Evolutionary conservation across 2,888 invertebrate genomes (phyloP), one percentile per base, ranked within the genome.

Genomic region (Carpatolechia fugitivella): DNA sequence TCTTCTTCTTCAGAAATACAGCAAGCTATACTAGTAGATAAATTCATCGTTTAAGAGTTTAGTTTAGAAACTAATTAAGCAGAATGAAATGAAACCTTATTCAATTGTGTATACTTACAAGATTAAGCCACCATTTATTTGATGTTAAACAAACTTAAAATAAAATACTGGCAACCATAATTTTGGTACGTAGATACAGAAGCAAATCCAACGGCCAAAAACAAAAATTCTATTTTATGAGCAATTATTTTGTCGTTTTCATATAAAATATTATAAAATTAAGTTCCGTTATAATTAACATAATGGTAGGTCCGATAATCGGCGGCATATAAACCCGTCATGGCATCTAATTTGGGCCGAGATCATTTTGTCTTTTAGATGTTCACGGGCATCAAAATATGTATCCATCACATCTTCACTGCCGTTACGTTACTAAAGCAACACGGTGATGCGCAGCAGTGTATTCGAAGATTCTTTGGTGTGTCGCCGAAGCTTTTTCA

Each of bases 301-400:
- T 41, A 54, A 48, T 54, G 38, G 33, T 8, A n/a, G 40, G 10
- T 14, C n/a, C 24, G 16, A 44, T 40, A 44, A 52, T 60, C 52
- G 62, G 52, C 71, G 49, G 55, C 78, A 85, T 88, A 75, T 87
- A 80, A 85, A 54, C 82, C 73, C 44, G 56, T 58, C 63, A 60
- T 51, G 60, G 72, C 68, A 70, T 89, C 90, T 89, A 89, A 89
- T 87, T 89, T 82, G 68, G 80, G 73, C 77, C 74, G 70, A 74
- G 80, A 84, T 80, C 79, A 80, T 80, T 85, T 13, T n/a, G 29
- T 11, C n/a, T 13, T 44, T 13, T 24, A n/a, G 11, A n/a, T 24
- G n/a, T 44, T 24, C 36, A 10, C 5, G 24, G 8, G 6, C 44
- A 13, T 8, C 11, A n/a, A 29, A 29, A 29, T 41, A 7, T 29